A percentile compares a stretch with the other conserved stretches of the same genome.
Conservation (phyloP, 1,140 invertebrate genomes). For the Caenorhabditis latens region DNA sequence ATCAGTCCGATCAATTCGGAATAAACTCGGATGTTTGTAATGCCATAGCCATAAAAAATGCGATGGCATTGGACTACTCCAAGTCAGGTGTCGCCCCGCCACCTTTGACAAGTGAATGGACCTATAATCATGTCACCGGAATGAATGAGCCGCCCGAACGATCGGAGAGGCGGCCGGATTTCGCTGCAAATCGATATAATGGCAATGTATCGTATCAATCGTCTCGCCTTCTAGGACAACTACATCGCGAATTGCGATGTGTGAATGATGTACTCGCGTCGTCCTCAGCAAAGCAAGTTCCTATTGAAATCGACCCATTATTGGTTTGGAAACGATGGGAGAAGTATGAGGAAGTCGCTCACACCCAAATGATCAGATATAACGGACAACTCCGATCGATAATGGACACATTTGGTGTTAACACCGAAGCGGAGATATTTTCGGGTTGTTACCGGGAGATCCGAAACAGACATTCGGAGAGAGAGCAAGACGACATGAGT, state of each 20-base stretch:
- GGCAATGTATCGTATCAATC: neutral
- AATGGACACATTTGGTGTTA: constrained; percentile 61
- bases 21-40: constrained; percentile 65
- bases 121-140: neutral
- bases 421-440: constrained; percentile 59
- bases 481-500: constrained; percentile 38
- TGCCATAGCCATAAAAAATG: constrained; percentile 65
- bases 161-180: constrained; percentile 61
- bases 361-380: constrained; percentile 13
- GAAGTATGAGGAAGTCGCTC: constrained; percentile 48
- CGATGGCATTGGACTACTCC: constrained; percentile 71
- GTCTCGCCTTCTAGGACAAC: neutral
- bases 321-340: constrained; percentile 57
- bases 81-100: constrained; percentile 70
- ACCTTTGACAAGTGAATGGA: constrained; percentile 53
- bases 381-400: constrained; percentile 57
- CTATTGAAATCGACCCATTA: constrained; percentile 56
- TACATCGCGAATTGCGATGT: constrained; percentile 57
- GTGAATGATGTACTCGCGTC: constrained; percentile 23
- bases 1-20: constrained; percentile 67
- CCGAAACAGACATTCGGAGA: constrained; percentile 41
- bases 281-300: constrained; percentile 51
- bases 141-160: constrained; percentile 56
- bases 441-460: constrained; percentile 55
- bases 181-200: neutral